Evolutionary conservation across 2,888 invertebrate species (phyloP), one percentile per base, ranked within the genome.

Genomic region (Sialis lutaria): DNA sequence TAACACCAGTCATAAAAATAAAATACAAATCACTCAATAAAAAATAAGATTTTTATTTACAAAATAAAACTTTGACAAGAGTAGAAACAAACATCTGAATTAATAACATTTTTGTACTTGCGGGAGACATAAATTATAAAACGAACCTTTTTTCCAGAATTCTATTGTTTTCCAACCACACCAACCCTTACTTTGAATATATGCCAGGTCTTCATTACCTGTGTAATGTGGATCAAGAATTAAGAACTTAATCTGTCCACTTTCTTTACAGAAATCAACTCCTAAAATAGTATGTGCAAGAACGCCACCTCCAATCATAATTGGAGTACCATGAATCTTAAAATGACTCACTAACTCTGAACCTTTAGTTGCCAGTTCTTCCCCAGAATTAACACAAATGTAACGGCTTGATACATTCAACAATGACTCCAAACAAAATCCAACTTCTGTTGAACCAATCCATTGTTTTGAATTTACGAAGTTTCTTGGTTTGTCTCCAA

Each of bases 161-260:
- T 86, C 82, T 3, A 79, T 69, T 32, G 77, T 80, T 64, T 98
- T 98, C 98, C 98, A 99, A 1, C 87, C 90, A 63, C 97, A 96
- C 91, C 95, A 95, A 6, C 96, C 95, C 72, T 93, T 87, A 50
- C 69, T 74, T 53, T 80, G 69, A 44, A 89, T 77, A 0, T 70
- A 72, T 33, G 74, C 69, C 44, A 93, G 62, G 57, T 92, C 84
- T 57, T 96, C 95, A 0, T 72, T 64, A 0, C 92, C 97, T 0
- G 90, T 93, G 64, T 92, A 99, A 67, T 99, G 98, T 0, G 98
- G 98, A 71, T 99, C 98, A 37, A 99, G 69, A 55, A 99, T 88
- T n/a, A 99, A 75, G 67, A 91, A 98, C 56, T 83, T 82, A 0
- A 85, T 74, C 51, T 87, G 83, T 13, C 85, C 86, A 7, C 82